Base-by-base conservation (phyloP, 2,888 invertebrate species). In the Drosophila cognata region DNA sequence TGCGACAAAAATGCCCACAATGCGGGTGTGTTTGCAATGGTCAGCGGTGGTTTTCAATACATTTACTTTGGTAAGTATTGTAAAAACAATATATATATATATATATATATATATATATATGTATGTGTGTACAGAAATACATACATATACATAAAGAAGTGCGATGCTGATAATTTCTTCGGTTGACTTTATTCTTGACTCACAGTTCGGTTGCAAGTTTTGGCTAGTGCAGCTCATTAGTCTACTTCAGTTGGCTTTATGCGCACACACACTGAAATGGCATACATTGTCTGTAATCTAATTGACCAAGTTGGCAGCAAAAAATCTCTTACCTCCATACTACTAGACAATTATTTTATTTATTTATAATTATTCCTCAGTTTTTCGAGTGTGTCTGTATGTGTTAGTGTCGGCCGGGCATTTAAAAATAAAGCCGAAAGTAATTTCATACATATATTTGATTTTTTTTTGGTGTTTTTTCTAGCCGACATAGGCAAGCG, bases 1-100 rank as follows among this genome's bases (percentile, higher is more conserved):
- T 53, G 35, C n/a, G n/a, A 46, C 36, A 65, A 69, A 29, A 41
- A 91, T 89, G 91, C 75, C 88, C 36, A 84, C 91, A 48, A 60
- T 83, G 36, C 89, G 91, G 77, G 84, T 88, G 74, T 90, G 86
- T 73, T 72, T 91, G 65, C 91, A 91, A 78, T 92, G 92, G 92
- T 77, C 88, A 25, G 77, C 89, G 46, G 81, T 91, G 10, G 67
- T 90, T 16, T 91, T 86, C 72, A 91, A 88, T 70, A 84, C 84
- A 13, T 57, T 91, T 35, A 91, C 89, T 65, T 77, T 91, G 91
- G 91, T 91, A 73, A 90, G 92, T 67, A 46, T 13, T 36, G 1
- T 10, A 21, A 18, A 29, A 25, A 48, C 13, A 16, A 41, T 13
- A 18, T 10, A 18, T n/a, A 48, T 60, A 10, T 13, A 16, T 6